These are phyloP conservation scores for Nicator chloris DNA, from an alignment of 2,113 vertebrate species.

Conservation along the genomic window DNA sequence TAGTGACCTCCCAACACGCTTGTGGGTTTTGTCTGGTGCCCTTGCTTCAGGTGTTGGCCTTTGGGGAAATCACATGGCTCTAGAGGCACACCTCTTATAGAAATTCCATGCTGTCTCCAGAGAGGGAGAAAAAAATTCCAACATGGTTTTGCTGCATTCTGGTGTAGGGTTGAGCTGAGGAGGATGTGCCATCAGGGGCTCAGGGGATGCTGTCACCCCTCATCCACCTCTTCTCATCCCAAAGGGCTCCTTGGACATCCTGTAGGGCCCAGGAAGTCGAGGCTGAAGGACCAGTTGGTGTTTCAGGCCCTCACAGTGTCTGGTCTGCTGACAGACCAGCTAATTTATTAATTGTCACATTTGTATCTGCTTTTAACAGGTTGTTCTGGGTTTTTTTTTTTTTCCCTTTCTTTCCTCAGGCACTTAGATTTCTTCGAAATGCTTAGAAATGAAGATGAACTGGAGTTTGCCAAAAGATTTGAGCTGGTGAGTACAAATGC, in stretches of 20 bases:
- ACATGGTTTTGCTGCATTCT: rapidly evolving
- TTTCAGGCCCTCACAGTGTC: not conserved
- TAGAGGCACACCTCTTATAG: not conserved
- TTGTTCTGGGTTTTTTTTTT: not conserved
- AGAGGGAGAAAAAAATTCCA: not conserved
- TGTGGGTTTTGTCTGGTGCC: not conserved
- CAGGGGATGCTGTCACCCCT: not conserved
- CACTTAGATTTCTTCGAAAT: conserved; percentile 99
- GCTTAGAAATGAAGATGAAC: conserved; percentile 96
- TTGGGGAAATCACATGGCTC: not conserved
- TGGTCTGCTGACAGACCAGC: not conserved
- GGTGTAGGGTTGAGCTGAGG: not conserved
- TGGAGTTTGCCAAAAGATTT: conserved; percentile 94
- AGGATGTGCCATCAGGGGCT: not conserved
- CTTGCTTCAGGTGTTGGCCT: not conserved
- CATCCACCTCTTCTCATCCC: not conserved
- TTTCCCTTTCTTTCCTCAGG: conserved; percentile 57
- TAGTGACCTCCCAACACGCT: not conserved
- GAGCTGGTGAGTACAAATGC: conserved; percentile 79
- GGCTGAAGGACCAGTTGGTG: not conserved
- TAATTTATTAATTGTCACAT: not conserved
- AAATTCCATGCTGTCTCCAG: not conserved
- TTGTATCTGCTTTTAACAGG: not conserved
- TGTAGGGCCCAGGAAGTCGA: not conserved
- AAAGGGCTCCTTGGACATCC: not conserved